These are phyloP conservation scores for Leucophenga varia DNA, from an alignment of 1,140 invertebrate genomes.

Conservation along the genomic window DNA sequence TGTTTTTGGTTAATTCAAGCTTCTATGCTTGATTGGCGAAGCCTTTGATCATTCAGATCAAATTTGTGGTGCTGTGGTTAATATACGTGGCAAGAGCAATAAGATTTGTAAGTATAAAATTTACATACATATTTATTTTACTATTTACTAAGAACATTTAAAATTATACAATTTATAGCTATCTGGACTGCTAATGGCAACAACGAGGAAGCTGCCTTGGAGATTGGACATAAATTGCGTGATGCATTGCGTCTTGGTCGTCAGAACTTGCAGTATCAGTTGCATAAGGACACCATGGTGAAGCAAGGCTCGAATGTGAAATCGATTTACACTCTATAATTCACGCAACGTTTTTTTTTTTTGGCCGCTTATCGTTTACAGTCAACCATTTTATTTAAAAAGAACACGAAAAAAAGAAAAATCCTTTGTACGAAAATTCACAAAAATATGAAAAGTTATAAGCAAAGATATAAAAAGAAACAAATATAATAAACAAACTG, in stretches of 20 bases:
- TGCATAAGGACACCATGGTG: constrained; percentile 81
- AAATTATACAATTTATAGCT: constrained; percentile 58
- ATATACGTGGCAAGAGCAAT: constrained; percentile 86
- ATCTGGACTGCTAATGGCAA: constrained; percentile 89
- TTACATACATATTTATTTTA: no score
- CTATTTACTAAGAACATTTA: no score
- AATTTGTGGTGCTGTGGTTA: constrained; percentile 94
- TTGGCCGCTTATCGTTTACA: no score
- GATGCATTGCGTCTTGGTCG: constrained; percentile 68
- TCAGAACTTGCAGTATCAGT: constrained; percentile 72
- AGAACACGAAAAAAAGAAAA: no score
- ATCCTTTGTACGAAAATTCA: no score
- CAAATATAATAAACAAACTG: no score
- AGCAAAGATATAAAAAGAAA: no score
- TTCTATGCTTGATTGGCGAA: constrained; percentile 96
- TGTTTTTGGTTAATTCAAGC: constrained; percentile 31
- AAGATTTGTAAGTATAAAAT: constrained; percentile 67
- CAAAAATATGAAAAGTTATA: no score
- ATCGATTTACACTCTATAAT: constrained; percentile 77
- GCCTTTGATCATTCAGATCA: constrained; percentile 90
- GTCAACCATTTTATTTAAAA: no score
- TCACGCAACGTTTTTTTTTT: no score
- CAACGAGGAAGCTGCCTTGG: constrained; percentile 73
- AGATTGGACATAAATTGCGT: constrained; percentile 85
- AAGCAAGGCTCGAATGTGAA: constrained; percentile 83